Evolutionary conservation across 2,797 vertebrate species (phyloP).

Genomic region (Dermochelys coriacea): DNA sequence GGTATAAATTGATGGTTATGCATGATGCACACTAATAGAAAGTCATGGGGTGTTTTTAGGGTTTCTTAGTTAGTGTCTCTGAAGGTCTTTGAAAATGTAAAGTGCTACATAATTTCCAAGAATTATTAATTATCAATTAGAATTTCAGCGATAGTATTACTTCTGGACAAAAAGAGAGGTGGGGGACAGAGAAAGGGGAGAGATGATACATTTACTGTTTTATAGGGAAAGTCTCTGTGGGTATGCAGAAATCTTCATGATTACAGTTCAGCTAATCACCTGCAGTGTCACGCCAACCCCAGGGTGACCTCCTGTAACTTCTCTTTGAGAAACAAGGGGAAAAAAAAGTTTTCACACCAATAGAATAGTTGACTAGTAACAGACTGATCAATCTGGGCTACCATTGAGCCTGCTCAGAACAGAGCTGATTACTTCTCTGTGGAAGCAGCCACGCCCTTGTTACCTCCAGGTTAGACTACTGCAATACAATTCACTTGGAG

Average conservation of each 20-base stretch:
- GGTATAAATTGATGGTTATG: background rate
- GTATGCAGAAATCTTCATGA: background rate
- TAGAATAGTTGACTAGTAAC: background rate
- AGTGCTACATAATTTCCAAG: slow-evolving; percentile 11
- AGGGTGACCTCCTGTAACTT: background rate
- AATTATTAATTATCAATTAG: slow-evolving; percentile 35
- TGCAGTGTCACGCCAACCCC: background rate
- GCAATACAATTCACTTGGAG: background rate
- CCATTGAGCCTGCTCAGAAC: background rate
- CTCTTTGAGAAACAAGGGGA: background rate
- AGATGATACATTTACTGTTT: background rate
- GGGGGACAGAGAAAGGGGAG: background rate
- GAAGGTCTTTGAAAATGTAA: slow-evolving; percentile 8
- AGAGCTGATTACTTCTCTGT: background rate
- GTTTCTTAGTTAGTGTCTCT: background rate
- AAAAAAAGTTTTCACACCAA: background rate
- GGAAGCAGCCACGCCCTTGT: background rate
- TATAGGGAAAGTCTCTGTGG: slow-evolving; percentile 1
- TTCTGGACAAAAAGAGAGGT: background rate
- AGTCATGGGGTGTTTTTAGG: slow-evolving; percentile 2
- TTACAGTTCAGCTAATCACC: background rate
- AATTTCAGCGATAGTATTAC: slow-evolving; percentile 47
- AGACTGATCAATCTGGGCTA: rapidly evolving
- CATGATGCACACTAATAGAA: background rate
- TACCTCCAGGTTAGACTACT: background rate